Evolutionary conservation across 2,113 vertebrate species (phyloP).

Genomic region (Neolamprologus longior): DNA sequence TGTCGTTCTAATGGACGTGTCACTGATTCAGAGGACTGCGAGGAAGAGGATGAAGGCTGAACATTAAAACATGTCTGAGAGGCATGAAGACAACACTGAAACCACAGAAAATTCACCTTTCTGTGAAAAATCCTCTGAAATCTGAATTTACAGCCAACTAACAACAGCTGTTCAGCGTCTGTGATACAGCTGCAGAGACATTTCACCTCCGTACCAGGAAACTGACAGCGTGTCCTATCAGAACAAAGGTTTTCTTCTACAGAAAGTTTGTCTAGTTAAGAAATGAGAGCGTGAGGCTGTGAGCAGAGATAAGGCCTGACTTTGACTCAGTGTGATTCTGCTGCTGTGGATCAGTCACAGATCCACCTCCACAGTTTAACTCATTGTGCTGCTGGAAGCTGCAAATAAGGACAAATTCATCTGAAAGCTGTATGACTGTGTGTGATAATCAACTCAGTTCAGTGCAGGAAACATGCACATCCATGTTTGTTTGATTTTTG

Average conservation of each 20-base stretch:
- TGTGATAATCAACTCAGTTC: rapidly evolving
- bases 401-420: background rate
- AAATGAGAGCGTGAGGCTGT: rapidly evolving
- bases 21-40: rapidly evolving
- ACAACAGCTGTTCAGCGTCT: background rate
- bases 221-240: background rate
- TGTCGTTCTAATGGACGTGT: rapidly evolving
- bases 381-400: background rate
- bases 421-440: rapidly evolving
- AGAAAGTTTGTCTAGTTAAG: rapidly evolving
- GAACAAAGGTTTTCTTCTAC: background rate
- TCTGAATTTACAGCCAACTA: rapidly evolving
- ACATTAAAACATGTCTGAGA: rapidly evolving
- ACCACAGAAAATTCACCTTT: background rate
- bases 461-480: background rate
- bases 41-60: background rate
- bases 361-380: background rate
- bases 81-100: rapidly evolving
- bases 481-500: rapidly evolving
- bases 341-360: rapidly evolving
- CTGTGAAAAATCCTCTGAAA: rapidly evolving
- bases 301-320: background rate
- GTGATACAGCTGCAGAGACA: rapidly evolving
- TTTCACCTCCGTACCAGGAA: background rate
- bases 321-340: background rate